Base-by-base conservation (phyloP, 2,888 invertebrate species). In the Tenodera sinensis region DNA sequence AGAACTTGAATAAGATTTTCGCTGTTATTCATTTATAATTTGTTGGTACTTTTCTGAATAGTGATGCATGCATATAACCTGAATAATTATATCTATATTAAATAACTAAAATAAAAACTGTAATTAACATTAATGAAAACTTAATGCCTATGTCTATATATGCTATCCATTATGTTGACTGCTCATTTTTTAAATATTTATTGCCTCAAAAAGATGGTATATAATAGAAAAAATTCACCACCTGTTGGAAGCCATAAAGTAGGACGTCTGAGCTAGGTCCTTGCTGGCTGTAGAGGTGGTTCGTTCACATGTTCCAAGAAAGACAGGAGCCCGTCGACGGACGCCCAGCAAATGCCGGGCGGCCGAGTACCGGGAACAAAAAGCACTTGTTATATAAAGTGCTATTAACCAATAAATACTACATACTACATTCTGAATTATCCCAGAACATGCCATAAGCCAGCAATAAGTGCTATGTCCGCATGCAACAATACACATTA, bases 241-340 rank as follows among this genome's bases (percentile, higher is more conserved):
- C 97, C 97, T 97, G 95, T 99, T 99, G 88, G 99, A 99, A 91
- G 99, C 99, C 96, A 99, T 97, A 94, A 99, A 99, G 94, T 99
- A 99, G 6, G 99, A 99, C 42, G 98, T 98, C 94, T 99, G 99
- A 88, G 99, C 98, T 92, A 99, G 95, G 94, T 99, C 98, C 94
- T 98, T 98, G 93, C 98, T 97, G 90, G 98, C 98, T 98, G 95
- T 71, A 92, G 89, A 6, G 27, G 54, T 71, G 54, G 81, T 81
- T 86, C 81, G 28, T 86, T 84, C 88, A 84, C 47, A 28, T 12
- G 83, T 88, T 81, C 83, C 87, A 87, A 54, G 42, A 84, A 30
- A 81, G 82, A 71, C 20, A 87, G 71, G 85, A 71, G 84, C 83
- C 88, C 71, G 27, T 84, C 81, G n/a, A 71, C 54, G 34, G 71